Conservation (phyloP, 92 coral and sea anemone species). For the Hydrozoanthus gracilis region DNA sequence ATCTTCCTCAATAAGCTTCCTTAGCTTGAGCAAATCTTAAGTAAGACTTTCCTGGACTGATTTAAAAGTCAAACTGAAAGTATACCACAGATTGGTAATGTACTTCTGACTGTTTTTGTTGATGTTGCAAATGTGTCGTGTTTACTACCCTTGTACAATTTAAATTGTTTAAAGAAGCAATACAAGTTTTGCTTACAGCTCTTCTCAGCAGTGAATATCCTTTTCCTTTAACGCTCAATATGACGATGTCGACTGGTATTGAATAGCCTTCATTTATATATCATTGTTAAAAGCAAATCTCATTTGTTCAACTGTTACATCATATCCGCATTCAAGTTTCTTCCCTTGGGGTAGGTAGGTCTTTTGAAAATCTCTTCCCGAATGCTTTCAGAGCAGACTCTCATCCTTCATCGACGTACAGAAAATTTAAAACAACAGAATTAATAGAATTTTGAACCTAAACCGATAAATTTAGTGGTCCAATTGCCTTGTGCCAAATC, state of each 20-base stretch:
- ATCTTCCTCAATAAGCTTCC: background rate
- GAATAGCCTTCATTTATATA: background rate
- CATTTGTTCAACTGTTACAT: background rate
- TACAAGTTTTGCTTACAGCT: background rate
- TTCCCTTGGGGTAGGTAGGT: background rate
- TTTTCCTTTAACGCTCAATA: background rate
- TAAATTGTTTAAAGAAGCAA: background rate
- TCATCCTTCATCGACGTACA: constrained; percentile 12
- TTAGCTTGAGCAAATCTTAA: too few species aligned
- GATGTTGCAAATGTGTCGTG: background rate
- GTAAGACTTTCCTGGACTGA: too few species aligned
- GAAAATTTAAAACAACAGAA: background rate
- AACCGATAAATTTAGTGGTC: constrained; percentile 2
- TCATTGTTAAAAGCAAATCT: background rate
- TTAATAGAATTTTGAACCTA: background rate
- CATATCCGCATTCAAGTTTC: constrained; percentile 12
- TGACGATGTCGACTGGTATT: background rate
- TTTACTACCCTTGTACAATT: background rate
- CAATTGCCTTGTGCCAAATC: constrained; percentile 4
- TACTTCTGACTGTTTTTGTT: background rate
- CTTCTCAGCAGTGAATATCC: background rate
- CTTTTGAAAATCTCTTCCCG: background rate
- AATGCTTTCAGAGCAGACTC: background rate
- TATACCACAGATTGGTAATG: too few species aligned
- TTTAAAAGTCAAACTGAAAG: too few species aligned